Base-by-base conservation (phyloP, 2,888 invertebrate genomes). In the Drosophila paranaensis region DNA sequence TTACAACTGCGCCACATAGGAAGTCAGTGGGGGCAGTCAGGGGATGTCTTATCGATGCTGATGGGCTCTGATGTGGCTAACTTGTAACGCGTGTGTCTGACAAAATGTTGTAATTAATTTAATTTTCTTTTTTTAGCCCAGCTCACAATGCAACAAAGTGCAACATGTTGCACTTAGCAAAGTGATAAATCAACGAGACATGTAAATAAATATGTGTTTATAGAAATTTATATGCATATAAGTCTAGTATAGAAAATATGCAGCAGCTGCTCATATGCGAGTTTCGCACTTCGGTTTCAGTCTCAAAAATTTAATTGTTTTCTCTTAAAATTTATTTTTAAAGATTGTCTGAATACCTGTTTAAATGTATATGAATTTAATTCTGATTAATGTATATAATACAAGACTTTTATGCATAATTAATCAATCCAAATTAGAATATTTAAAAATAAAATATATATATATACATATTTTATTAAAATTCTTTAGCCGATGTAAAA, bases 21-120 rank as follows among this genome's bases (percentile, higher is more conserved):
- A 27, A 40, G 40, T 40, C 27, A 35, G 42, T 16, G 40, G 37
- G 35, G 11, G 33, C 13, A 3, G 37, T 35, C 42, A 20, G n/a
- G 9, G 39, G 5, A 25, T 13, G 2, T 40, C 16, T 57, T 40
- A 74, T 70, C 70, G 72, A 77, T 69, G 73, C 73, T 81, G 73
- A 87, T 81, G 76, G 73, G 69, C 77, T 60, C 68, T 81, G 85
- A 72, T 67, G 89, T 77, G 85, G 64, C 70, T 64, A 88, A 74
- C 80, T 86, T 78, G 78, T 86, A 76, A 56, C 82, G 81, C 78
- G 80, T 90, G 71, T 88, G 89, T 90, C 84, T 81, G 79, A 86
- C 87, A 90, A 86, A 86, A 88, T 88, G 90, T 79, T 81, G 87
- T 79, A 90, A 86, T 86, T 86, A 86, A 86, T 86, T 88, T 80